Conservation (phyloP, 2,113 vertebrate species). For the Xenotilapia flavipinnis region DNA sequence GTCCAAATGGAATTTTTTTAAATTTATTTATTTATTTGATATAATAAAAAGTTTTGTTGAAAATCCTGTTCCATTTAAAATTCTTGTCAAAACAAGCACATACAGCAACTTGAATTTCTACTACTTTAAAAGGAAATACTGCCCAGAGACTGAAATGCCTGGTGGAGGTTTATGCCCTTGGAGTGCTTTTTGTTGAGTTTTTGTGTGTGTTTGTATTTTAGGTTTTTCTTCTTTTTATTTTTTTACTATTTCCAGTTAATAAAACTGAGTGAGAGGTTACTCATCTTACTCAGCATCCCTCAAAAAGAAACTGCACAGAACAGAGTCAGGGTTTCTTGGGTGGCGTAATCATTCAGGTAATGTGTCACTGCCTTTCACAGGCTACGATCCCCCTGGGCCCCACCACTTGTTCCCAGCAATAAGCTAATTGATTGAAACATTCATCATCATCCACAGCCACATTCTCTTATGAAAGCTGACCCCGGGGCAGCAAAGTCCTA, state of each 20-base stretch:
- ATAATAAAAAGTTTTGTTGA: too few species aligned
- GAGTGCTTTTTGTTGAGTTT: not conserved
- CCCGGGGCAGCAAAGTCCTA: not conserved
- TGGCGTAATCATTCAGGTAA: constrained; percentile 39
- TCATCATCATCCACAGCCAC: constrained; percentile 38
- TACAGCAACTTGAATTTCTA: too few species aligned
- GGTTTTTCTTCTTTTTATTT: not conserved
- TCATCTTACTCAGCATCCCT: not conserved
- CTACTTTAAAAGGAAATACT: not conserved
- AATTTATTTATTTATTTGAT: not conserved
- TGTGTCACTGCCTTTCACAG: constrained; percentile 31
- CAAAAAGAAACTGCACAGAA: not conserved
- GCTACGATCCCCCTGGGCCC: constrained; percentile 11
- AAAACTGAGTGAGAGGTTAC: not conserved
- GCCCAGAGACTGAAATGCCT: not conserved
- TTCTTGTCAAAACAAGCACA: too few species aligned
- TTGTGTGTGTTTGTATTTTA: not conserved
- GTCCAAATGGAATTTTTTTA: not conserved
- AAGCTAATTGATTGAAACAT: constrained; percentile 65
- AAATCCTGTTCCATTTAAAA: too few species aligned
- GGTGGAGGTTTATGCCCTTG: not conserved
- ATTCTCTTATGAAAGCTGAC: constrained; percentile 10
- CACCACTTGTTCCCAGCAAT: constrained; percentile 52
- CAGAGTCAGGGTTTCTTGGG: not conserved
- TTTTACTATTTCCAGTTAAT: not conserved